phyloP scores from a whole-genome alignment of 2,797 vertebrate species.

The Setipinna tenuifilis region DNA sequence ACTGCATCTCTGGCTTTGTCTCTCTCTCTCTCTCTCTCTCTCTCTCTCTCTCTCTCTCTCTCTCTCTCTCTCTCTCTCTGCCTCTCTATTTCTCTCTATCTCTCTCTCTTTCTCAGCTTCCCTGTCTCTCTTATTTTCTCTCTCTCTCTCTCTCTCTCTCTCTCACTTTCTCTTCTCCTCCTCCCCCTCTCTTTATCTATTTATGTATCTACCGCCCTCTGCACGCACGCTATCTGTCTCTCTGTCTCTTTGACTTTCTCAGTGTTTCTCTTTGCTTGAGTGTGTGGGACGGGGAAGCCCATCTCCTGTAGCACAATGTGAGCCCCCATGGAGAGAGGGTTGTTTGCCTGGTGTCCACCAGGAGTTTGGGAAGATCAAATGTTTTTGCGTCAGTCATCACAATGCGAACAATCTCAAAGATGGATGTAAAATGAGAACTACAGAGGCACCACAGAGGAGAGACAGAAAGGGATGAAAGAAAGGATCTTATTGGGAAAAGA shows the following conservation, averaged over 20 bases:
- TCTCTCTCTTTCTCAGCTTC: not conserved
- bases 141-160: not conserved
- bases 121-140: not conserved
- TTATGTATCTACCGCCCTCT: not conserved
- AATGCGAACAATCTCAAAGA: conserved; percentile 66
- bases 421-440: conserved; percentile 52
- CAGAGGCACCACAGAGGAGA: not conserved
- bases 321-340: not conserved
- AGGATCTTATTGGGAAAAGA: not conserved
- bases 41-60: not conserved
- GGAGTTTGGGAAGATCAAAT: not conserved
- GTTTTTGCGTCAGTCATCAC: conserved; percentile 49
- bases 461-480: not conserved
- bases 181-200: not conserved
- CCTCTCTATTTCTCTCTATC: not conserved
- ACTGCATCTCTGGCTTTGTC: not conserved
- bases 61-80: not conserved
- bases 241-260: not conserved
- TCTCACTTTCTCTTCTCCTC: not conserved
- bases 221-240: not conserved
- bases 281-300: not conserved
- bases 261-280: not conserved
- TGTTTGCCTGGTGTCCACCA: conserved; percentile 6
- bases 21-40: not conserved
- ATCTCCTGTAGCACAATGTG: conserved; percentile 13